A percentile compares a stretch with the other conserved stretches of the same genome.
phyloP scores from a whole-genome alignment of 2,888 invertebrate genomes.

The Apamea crenata region DNA sequence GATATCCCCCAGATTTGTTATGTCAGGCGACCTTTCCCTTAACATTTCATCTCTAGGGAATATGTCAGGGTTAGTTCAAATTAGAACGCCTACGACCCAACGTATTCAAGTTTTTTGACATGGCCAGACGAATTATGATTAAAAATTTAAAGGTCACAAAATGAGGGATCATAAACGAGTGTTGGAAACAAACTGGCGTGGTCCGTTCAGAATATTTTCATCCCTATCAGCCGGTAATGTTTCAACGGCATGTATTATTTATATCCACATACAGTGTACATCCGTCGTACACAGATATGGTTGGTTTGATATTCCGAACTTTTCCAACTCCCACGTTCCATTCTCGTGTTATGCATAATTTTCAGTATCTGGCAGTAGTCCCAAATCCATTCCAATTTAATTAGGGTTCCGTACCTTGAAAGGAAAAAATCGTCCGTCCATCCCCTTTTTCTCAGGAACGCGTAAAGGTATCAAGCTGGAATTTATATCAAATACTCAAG shows the following conservation, averaged over 20 bases:
- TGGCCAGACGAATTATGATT: conserved; percentile 58
- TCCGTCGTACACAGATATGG: conserved; percentile 15
- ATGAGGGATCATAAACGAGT: conserved; percentile 24
- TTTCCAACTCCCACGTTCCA: conserved; percentile 24
- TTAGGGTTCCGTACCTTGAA: too few species aligned
- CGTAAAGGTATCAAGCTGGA: too few species aligned
- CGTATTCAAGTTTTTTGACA: conserved; percentile 18
- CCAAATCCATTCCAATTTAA: conserved; percentile 46
- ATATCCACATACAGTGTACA: conserved; percentile 28
- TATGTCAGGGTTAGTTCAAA: conserved; percentile 16
- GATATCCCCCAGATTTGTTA: conserved; percentile 9
- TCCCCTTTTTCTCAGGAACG: too few species aligned
- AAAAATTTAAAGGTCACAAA: conserved; percentile 38
- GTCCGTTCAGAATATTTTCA: conserved; percentile 40
- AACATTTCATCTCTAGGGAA: conserved; percentile 16
- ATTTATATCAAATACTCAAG: too few species aligned
- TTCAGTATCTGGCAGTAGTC: conserved; percentile 45
- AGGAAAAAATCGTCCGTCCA: too few species aligned
- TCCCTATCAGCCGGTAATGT: conserved; percentile 37
- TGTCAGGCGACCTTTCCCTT: conserved; percentile 27
- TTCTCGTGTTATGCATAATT: conserved; percentile 34
- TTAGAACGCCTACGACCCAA: conserved; percentile 19
- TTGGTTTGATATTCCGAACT: conserved; percentile 32
- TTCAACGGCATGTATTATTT: conserved; percentile 48
- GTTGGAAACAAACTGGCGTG: conserved; percentile 20